These are phyloP conservation scores for Pristionchus japonicus DNA, from an alignment of 2,888 invertebrate genomes.

Conservation along the genomic window DNA sequence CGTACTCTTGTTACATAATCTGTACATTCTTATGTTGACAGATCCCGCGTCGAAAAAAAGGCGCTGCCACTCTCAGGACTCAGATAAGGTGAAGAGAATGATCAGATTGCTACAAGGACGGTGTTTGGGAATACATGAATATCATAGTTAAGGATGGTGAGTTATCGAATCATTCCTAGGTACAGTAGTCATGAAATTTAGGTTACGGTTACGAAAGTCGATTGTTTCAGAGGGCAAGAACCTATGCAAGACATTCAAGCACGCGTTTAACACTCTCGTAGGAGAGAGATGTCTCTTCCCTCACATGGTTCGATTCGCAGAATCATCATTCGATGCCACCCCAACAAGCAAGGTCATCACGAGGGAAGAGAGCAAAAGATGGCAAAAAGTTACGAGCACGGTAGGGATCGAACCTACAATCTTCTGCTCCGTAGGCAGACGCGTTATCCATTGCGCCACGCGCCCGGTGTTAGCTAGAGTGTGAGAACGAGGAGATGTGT, in stretches of 20 bases:
- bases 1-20: constrained; percentile 70
- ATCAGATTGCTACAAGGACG: constrained; percentile 81
- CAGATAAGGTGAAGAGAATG: constrained; percentile 68
- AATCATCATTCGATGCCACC: constrained; percentile 80
- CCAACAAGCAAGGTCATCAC: constrained; percentile 54
- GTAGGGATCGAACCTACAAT: constrained; percentile 76
- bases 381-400: constrained; percentile 54
- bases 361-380: constrained; percentile 44
- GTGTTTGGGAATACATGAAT: constrained; percentile 89
- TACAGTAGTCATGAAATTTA: background rate
- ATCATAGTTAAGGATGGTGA: constrained; percentile 81
- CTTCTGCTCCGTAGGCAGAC: constrained; percentile 76
- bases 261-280: constrained; percentile 94
- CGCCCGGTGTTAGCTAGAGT: constrained; percentile 51
- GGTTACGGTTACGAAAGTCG: too few species aligned
- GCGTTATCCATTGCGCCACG: constrained; percentile 74
- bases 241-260: constrained; percentile 81
- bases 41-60: constrained; percentile 62
- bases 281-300: constrained; percentile 93
- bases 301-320: constrained; percentile 93
- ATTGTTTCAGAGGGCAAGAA: constrained; percentile 68
- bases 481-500: background rate
- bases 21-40: constrained; percentile 73
- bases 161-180: background rate
- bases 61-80: constrained; percentile 63